phyloP scores from a whole-genome alignment of 2,888 invertebrate genomes.

The Polylopha cassiicola region DNA sequence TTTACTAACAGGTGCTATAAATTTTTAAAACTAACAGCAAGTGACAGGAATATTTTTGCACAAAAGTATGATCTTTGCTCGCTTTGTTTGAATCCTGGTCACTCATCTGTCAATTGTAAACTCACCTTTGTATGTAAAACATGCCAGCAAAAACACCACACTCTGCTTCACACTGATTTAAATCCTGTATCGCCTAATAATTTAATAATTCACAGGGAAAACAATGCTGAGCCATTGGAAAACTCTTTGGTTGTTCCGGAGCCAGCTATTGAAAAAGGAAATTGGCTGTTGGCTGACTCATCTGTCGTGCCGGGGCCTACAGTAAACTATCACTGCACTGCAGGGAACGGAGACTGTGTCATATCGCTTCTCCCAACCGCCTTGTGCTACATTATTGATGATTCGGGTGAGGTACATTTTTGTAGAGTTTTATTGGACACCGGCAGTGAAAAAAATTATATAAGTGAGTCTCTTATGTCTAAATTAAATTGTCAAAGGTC shows the following conservation, averaged over 20 bases:
- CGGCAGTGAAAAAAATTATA: background rate
- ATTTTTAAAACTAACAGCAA: conserved; percentile 2
- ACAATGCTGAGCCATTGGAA: background rate
- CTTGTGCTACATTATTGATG: background rate
- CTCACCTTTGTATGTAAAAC: conserved; percentile 2
- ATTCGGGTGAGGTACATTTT: background rate
- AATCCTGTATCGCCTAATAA: background rate
- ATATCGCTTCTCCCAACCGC: background rate
- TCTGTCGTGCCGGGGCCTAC: background rate
- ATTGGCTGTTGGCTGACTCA: too few relatives aligned
- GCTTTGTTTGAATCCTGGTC: background rate
- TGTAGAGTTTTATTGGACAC: background rate
- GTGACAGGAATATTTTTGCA: conserved; percentile 3
- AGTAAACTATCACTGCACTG: background rate
- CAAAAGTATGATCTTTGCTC: background rate
- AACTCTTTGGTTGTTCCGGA: background rate
- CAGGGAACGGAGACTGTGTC: background rate
- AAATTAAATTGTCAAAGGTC: background rate
- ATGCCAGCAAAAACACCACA: conserved; percentile 3
- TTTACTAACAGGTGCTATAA: conserved; percentile 5
- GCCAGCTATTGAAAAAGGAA: too few relatives aligned
- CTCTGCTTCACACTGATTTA: conserved; percentile 1
- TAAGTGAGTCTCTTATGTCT: background rate
- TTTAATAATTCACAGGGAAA: background rate
- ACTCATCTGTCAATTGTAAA: background rate